Conservation (phyloP, 2,113 vertebrate genomes). For the Pterocles gutturalis region DNA sequence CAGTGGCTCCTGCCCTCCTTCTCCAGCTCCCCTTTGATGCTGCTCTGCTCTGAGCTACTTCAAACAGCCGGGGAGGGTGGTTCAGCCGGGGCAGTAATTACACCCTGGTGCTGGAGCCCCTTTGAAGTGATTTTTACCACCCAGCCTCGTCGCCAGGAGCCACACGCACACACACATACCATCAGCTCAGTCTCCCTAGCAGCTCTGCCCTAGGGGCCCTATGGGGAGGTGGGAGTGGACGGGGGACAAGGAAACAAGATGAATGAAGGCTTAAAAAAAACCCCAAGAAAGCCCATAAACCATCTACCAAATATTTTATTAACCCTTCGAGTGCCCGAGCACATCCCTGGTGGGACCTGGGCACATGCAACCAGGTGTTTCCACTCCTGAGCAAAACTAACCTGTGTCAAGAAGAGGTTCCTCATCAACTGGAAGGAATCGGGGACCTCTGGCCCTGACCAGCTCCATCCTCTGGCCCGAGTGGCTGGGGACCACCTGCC, state of each 20-base stretch:
- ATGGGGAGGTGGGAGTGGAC: constrained; percentile 33
- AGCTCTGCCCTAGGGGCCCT: constrained; percentile 44
- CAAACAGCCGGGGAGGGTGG: constrained; percentile 52
- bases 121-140: constrained; percentile 69
- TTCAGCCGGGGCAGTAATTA: constrained; percentile 55
- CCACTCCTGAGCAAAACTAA: background rate
- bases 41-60: constrained; percentile 53
- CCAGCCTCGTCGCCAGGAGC: constrained; percentile 50
- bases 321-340: background rate
- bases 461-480: background rate
- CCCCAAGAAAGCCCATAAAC: background rate
- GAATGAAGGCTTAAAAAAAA: background rate
- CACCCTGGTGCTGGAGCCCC: constrained; percentile 48
- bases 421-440: background rate
- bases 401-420: background rate
- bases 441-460: too few species aligned
- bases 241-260: background rate
- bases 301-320: background rate
- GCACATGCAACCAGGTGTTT: background rate
- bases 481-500: background rate
- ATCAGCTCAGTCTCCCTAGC: background rate
- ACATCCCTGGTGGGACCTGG: background rate
- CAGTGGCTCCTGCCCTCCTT: background rate
- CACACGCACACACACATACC: constrained; percentile 18
- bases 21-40: constrained; percentile 50